Evolutionary conservation across 2,888 invertebrate species (phyloP), one percentile per base, ranked within the genome.

Genomic region (Lymantria monacha): DNA sequence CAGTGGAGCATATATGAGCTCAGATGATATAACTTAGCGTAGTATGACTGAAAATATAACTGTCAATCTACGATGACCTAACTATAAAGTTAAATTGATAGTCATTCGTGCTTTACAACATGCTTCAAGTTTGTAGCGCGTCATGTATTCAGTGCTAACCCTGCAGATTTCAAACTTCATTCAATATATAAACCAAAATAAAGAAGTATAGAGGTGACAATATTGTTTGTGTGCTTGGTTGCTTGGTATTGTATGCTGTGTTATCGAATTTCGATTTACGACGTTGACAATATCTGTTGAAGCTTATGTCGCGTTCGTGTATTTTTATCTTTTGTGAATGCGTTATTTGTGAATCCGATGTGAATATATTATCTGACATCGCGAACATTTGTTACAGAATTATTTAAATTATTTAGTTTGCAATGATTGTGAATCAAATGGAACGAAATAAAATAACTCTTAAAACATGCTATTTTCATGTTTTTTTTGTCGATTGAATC

Each of bases 201-300:
- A 40, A 52, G 9, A 13, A 47, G 46, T 22, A 22, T 55, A 64
- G 64, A 59, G 70, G 77, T 81, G 81, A 81, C 81, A 82, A 74
- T 71, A 66, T 68, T 69, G 54, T 55, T 9, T 44, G 51, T n/a
- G n/a, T n/a, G n/a, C n/a, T n/a, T n/a, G n/a, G n/a, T 61, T 66
- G 53, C 66, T 47, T 53, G 48, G 51, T 56, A 66, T n/a, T 53
- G 48, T 2, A 37, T 46, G 31, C 31, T 49, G 72, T 66, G 82
- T 87, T 89, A 89, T 89, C 89, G 86, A 86, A 85, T 89, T 86
- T 81, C 87, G 86, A 85, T 87, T 87, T 87, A 88, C 86, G 73
- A 73, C 65, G 72, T 70, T 68, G 70, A 61, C 68, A 72, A 73
- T 85, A 85, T 85, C 83, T 71, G 69, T 68, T 75, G 81, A 87